Evolutionary conservation across 2,888 invertebrate species (phyloP), one percentile per base, ranked within the genome.

Genomic region (Trichopoda pennipes): DNA sequence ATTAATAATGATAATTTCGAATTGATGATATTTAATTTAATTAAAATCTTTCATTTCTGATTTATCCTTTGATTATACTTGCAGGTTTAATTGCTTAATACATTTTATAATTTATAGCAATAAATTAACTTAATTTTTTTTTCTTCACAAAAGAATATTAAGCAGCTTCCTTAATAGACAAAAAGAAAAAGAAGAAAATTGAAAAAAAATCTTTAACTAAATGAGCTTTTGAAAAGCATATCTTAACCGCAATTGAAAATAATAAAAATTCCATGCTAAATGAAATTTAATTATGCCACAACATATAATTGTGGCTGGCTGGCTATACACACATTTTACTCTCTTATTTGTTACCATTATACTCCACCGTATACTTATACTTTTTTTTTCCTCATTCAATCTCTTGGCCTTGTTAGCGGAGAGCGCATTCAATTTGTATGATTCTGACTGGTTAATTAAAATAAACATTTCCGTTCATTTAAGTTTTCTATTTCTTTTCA

Each of bases 381-480:
- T 53, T 44, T 55, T 19, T 19, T 17, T 21, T 16, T 4, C 2
- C 14, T 19, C 49, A 4, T 16, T 47, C 32, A 28, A 60, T 8
- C 35, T 56, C 32, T 63, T 73, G 73, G 51, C 55, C 61, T 63
- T 63, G 55, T 47, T 63, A 47, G 49, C 47, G 38, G 17, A 14
- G 47, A 38, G 38, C 32, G 35, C 53, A 58, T 47, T 70, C 66
- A 72, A 75, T 79, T 61, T 74, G 75, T 76, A 73, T 82, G 79
- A 82, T 82, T 79, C 79, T 82, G 82, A 82, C 79, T 82, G 79
- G 82, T 82, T 82, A 82, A 82, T 82, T 82, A 82, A 79, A 82
- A 82, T 72, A 79, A 82, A 82, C 74, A 79, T 79, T 79, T 82
- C 70, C 78, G 69, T 73, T 38, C 21, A 38, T 72, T 70, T 38